Conservation (phyloP, 1,140 invertebrate species). For the Monochamus saltuarius region DNA sequence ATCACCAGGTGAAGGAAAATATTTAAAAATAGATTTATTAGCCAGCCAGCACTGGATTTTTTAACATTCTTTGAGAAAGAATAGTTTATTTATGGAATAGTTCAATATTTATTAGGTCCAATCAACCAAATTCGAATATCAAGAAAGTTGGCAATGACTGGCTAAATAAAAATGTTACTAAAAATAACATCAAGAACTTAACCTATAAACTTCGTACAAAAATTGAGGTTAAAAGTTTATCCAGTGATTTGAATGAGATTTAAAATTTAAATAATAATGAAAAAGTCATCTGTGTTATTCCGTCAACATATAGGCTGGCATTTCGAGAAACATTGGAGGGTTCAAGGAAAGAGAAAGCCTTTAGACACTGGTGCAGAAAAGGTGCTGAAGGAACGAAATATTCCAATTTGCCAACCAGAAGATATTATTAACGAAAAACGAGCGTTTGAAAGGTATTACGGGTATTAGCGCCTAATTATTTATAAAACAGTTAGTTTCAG, state of each 20-base stretch:
- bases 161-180: too few species aligned
- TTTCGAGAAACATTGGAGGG: conserved; percentile 66
- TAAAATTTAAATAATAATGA: conserved; percentile 55
- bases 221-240: too few species aligned
- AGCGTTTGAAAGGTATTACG: conserved; percentile 39
- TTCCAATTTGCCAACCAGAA: conserved; percentile 57
- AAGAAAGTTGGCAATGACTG: too few species aligned
- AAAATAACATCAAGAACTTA: too few species aligned
- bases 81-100: too few species aligned
- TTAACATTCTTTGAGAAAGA: too few species aligned
- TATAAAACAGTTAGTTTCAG: conserved; percentile 43
- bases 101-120: too few species aligned
- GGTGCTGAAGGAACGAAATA: conserved; percentile 55
- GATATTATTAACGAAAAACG: conserved; percentile 54
- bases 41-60: too few species aligned
- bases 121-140: too few species aligned
- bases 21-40: too few species aligned
- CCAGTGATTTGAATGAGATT: background rate
- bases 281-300: conserved; percentile 59
- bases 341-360: conserved; percentile 60
- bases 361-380: conserved; percentile 56
- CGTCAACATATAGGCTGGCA: conserved; percentile 69
- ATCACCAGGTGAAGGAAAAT: too few species aligned
- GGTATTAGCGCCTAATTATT: background rate
- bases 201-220: too few species aligned